Evolutionary conservation across 2,888 invertebrate species (phyloP), one percentile per base, ranked within the genome.

Genomic region (Dynastes maya): DNA sequence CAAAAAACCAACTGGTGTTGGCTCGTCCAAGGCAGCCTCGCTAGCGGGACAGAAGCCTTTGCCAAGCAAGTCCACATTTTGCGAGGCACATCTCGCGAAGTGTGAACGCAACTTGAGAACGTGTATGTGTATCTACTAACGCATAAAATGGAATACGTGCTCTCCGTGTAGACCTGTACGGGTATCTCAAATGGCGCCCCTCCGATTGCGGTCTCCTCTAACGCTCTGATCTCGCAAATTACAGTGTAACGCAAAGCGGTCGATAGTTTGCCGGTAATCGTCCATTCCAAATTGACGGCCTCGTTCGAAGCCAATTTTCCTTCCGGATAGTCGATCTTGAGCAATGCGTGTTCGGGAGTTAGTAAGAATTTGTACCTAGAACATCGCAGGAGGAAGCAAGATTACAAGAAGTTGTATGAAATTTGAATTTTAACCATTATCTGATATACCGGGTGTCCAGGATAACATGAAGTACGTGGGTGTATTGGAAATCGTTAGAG

Each of bases 121-220:
- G 22, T 22, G 22, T 22, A 22, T 22, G 22, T 22, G 22, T 53
- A 53, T 53, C 1, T 45, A 77, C 80, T 79, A 76, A 84, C 84
- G 72, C 83, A 84, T 76, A 84, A 77, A 76, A 82, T 76, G 11
- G 83, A 82, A 78, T 80, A 77, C 1, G 40, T 65, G 64, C 80
- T 78, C 51, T 83, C 80, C 8, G 78, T 55, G 16, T 79, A 76
- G 8, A 84, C 68, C 9, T 67, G 76, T 32, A 83, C 76, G 9
- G 65, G 55, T 40, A 78, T 70, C 29, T 81, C 78, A 2, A 79
- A 70, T 8, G 80, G 79, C 8, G 6, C 3, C 22, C 55, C 55
- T 3, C n/a, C 22, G 55, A 58, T 63, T 40, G 68, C 79, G n/a
- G 49, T 58, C 2, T 79, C 55, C 27, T 78, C 68, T 9, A 80